A percentile compares a stretch with the other conserved stretches of the same genome.
phyloP scores from a whole-genome alignment of 2,888 invertebrate genomes.

The Oligia strigilis region DNA sequence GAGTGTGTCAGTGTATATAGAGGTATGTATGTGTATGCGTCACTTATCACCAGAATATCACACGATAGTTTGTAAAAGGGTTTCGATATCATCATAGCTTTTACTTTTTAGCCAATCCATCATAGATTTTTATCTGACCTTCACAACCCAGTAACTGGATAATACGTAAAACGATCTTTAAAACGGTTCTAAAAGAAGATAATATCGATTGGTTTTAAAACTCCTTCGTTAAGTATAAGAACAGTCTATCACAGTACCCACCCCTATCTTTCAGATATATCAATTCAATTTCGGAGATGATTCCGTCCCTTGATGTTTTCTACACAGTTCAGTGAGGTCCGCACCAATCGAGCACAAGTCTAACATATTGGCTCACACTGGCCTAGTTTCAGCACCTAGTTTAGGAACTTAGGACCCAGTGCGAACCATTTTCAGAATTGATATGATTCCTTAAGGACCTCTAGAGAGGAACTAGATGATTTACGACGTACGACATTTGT shows the following conservation, averaged over 20 bases:
- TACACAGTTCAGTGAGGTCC: constrained; percentile 38
- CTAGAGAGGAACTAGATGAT: neutral
- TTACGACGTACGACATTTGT: constrained; percentile 8
- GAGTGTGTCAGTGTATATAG: no score
- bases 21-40: no score
- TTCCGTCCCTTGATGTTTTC: constrained; percentile 29
- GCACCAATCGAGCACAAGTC: constrained; percentile 57
- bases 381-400: constrained; percentile 57
- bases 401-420: constrained; percentile 19
- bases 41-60: no score
- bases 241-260: neutral
- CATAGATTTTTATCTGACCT: no score
- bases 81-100: no score
- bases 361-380: constrained; percentile 66
- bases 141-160: neutral
- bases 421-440: constrained; percentile 33
- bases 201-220: neutral
- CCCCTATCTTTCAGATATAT: neutral
- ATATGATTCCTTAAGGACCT: constrained; percentile 39
- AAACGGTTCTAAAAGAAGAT: neutral
- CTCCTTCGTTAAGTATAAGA: neutral
- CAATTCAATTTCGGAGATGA: constrained; percentile 46
- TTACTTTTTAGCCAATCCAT: no score
- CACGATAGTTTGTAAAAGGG: no score
- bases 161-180: neutral